Evolutionary conservation across 2,797 vertebrate genomes (phyloP).

Genomic region (Hoplostethus mediterraneus): DNA sequence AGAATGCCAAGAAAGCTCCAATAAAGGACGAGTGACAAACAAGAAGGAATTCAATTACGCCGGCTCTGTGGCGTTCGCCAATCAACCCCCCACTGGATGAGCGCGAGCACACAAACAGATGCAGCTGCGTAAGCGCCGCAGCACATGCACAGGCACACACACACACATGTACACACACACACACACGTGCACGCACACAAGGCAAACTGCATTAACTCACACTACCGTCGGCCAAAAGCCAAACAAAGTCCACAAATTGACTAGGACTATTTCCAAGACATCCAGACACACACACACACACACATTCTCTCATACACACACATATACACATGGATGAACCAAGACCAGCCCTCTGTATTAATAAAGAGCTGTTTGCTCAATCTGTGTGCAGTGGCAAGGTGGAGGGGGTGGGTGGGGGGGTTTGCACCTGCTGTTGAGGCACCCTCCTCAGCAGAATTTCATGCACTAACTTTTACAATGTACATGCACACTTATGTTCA

Average conservation of each 20-base stretch:
- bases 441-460: conserved; percentile 61
- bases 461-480: not conserved
- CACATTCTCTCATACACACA: conserved; percentile 19
- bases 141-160: conserved; percentile 33
- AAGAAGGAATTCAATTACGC: conserved; percentile 80
- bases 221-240: conserved; percentile 39
- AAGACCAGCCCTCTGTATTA: conserved; percentile 58
- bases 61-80: conserved; percentile 65
- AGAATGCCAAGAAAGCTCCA: conserved; percentile 73
- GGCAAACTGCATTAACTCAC: conserved; percentile 10
- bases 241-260: conserved; percentile 50
- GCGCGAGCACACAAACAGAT: conserved; percentile 35
- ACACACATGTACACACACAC: conserved; percentile 3
- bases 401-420: conserved; percentile 16
- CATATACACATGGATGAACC: conserved; percentile 25
- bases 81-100: conserved; percentile 61
- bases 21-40: conserved; percentile 75
- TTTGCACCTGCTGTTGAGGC: conserved; percentile 69
- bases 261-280: conserved; percentile 51
- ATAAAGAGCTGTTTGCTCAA: conserved; percentile 77
- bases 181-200: not conserved
- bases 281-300: conserved; percentile 38
- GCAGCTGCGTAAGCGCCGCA: not conserved
- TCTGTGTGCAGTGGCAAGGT: conserved; percentile 59
- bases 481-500: conserved; percentile 24